Evolutionary conservation across 2,888 invertebrate genomes (phyloP).

Genomic region (Gymnocheta viridis): DNA sequence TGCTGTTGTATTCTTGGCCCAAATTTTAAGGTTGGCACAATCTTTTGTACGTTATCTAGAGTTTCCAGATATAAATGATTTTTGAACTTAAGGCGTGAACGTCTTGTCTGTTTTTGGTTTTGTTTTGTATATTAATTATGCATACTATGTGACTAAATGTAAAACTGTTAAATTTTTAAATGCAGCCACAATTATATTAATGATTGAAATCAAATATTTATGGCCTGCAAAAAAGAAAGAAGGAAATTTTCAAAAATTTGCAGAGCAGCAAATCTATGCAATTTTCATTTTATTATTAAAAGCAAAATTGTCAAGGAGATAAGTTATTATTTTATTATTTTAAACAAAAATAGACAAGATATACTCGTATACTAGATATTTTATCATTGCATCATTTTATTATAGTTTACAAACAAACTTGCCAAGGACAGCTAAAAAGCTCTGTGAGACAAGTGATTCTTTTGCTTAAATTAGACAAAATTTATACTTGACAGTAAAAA

Average conservation of each 20-base stretch:
- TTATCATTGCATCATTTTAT: too few relatives aligned
- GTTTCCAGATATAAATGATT: conserved; percentile 51
- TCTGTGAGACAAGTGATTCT: too few relatives aligned
- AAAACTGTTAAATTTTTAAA: conserved; percentile 10
- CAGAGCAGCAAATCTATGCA: too few relatives aligned
- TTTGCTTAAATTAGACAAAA: too few relatives aligned
- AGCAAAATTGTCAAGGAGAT: too few relatives aligned
- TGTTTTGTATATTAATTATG: conserved; percentile 54
- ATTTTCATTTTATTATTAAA: not conserved
- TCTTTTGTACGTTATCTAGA: conserved; percentile 38
- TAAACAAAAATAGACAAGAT: too few relatives aligned
- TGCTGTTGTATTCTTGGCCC: conserved; percentile 26
- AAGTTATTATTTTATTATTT: too few relatives aligned
- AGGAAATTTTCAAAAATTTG: not conserved
- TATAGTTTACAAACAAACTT: too few relatives aligned
- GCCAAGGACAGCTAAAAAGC: too few relatives aligned
- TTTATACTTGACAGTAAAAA: too few relatives aligned
- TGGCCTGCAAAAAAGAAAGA: not conserved
- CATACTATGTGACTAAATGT: not conserved
- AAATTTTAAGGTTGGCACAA: conserved; percentile 49
- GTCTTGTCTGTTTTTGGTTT: conserved; percentile 46
- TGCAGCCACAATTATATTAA: conserved; percentile 10
- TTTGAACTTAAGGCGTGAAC: conserved; percentile 62
- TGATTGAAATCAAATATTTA: conserved; percentile 1
- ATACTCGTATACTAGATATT: too few relatives aligned